Conservation (phyloP, 2,888 invertebrate genomes). For the Molorchus minor region DNA sequence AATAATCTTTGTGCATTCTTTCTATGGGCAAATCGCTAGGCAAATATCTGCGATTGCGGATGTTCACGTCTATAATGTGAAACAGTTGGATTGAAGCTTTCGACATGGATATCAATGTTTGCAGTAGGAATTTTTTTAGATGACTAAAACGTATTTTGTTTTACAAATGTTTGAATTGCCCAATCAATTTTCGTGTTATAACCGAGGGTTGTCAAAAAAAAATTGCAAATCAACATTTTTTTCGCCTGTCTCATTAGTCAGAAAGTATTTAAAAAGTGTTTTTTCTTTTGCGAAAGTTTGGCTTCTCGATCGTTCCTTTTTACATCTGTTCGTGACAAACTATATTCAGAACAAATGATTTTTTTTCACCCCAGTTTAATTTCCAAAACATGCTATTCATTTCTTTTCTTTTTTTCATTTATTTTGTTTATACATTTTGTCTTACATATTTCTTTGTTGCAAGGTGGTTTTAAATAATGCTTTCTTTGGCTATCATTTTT, state of each 20-base stretch:
- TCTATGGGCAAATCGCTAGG: conserved; percentile 4
- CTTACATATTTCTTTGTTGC: not conserved
- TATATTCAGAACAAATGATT: conserved; percentile 4
- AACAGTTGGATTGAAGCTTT: not conserved
- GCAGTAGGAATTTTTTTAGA: not conserved
- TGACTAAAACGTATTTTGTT: conserved; percentile 2
- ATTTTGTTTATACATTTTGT: too few relatives aligned
- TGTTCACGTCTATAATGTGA: not conserved
- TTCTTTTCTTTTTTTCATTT: too few relatives aligned
- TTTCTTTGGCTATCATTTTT: not conserved
- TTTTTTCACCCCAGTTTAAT: not conserved
- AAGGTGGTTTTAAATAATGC: not conserved
- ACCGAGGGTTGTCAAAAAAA: conserved; percentile 3
- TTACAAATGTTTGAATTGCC: conserved; percentile 2
- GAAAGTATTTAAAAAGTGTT: conserved; percentile 1
- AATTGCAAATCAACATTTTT: not conserved
- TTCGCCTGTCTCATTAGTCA: not conserved
- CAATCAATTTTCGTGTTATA: conserved; percentile 1
- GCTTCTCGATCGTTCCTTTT: not conserved
- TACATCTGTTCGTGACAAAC: conserved; percentile 6
- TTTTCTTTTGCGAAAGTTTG: too few relatives aligned
- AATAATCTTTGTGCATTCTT: conserved; percentile 4
- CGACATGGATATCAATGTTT: conserved; percentile 2
- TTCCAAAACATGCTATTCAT: not conserved
- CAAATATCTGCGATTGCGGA: too few relatives aligned